Evolutionary conservation across 2,888 invertebrate genomes (phyloP).

Genomic region (Lochmaea capreae): DNA sequence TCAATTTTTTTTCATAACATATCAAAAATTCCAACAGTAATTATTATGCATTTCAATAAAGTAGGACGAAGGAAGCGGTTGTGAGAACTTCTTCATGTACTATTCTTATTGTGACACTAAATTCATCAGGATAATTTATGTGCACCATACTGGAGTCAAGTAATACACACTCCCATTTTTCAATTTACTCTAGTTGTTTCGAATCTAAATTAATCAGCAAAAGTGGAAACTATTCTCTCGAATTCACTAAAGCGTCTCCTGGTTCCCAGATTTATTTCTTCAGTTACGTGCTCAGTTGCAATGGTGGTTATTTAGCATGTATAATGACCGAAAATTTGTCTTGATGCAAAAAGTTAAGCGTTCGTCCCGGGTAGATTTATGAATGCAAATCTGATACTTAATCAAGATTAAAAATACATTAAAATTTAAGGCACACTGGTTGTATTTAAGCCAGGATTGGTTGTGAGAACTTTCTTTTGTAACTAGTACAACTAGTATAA

Average conservation of each 20-base stretch:
- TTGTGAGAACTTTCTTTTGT: background rate
- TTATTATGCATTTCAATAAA: no score
- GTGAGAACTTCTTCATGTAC: no score
- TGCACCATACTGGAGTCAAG: no score
- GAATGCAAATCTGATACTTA: constrained; percentile 39
- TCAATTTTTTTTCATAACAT: no score
- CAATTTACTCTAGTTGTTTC: background rate
- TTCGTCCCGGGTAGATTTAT: constrained; percentile 40
- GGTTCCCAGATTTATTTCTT: constrained; percentile 35
- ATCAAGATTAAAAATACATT: constrained; percentile 45
- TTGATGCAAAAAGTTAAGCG: constrained; percentile 41
- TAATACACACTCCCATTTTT: background rate
- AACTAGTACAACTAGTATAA: no score
- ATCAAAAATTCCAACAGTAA: no score
- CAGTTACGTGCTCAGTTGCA: constrained; percentile 40
- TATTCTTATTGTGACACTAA: no score
- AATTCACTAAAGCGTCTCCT: constrained; percentile 20
- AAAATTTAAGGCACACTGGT: constrained; percentile 31
- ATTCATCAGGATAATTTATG: no score
- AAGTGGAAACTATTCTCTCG: constrained; percentile 19
- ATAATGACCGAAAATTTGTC: constrained; percentile 45
- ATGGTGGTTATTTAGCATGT: constrained; percentile 36
- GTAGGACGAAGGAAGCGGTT: no score
- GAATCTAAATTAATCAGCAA: constrained; percentile 21
- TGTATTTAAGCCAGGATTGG: background rate